Evolutionary conservation across 23 tunicate species (phyloP), one percentile per base, ranked within the genome.

Genomic region (Botrylloides violaceus): DNA sequence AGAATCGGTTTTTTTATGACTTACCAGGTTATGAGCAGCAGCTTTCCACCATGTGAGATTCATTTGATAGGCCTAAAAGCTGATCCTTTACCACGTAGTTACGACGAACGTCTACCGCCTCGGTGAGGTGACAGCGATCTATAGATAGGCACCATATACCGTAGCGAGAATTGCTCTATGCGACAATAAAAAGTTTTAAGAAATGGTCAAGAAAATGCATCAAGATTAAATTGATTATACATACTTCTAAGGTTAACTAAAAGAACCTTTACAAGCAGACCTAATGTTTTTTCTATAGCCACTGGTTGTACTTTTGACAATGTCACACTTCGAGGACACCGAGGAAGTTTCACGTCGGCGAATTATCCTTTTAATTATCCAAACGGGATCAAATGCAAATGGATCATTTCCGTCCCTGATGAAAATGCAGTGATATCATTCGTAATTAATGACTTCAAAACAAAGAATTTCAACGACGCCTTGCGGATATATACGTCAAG

Each of bases 401-500:
- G 70, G 70, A 63, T 63, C 9, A 9, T 63, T 3, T 63, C 70
- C 35, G 9, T 63, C 3, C 35, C 34, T 9, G 33, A 63, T 3
- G 53, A 7, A 15, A 9, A 63, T 34, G 29, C 26, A 31, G 35
- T 28, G 26, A 28, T 63, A 7, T 3, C 70, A 3, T 63, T 63
- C 70, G 23, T 19, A 19, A 28, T 63, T 63, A 31, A 6, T 3
- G 70, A 63, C 29, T 63, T 63, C 33, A 31, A 28, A 63, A 63
- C 70, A 31, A 31, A 9, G 29, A 33, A 63, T 28, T 63, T 19
- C 6, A 63, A 63, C 33, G 70, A 63, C 35, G 70, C 70, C 4
- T 3, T 63, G 70, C 70, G 70, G 3, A 63, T 63, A 7, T 63
- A 27, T 34, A 63, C 70, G 12, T 63, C 70, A 4, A 63, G 3